These are phyloP conservation scores for Chloromyia formosa DNA, from an alignment of 2,888 invertebrate species.

Conservation along the genomic window DNA sequence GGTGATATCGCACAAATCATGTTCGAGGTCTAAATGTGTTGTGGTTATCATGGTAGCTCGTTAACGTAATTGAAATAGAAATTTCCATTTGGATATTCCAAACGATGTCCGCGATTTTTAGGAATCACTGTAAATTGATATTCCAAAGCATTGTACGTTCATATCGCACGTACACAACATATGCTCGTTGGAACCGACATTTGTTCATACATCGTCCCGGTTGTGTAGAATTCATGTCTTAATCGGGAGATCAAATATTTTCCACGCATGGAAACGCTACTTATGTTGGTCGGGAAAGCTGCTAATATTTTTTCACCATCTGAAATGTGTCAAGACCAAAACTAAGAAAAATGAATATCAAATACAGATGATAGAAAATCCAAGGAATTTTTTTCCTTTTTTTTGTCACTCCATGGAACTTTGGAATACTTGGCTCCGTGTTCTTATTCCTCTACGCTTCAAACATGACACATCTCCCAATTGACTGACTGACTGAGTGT, in stretches of 20 bases:
- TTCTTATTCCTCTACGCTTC: neutral
- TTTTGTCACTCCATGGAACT: slow-evolving; percentile 7
- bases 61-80: too few species aligned
- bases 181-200: too few species aligned
- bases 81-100: too few species aligned
- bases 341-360: neutral
- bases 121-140: too few species aligned
- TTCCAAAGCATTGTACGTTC: too few species aligned
- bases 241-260: neutral
- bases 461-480: slow-evolving; percentile 29
- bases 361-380: slow-evolving; percentile 26
- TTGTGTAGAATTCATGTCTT: neutral
- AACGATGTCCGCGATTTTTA: too few species aligned
- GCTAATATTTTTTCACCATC: neutral
- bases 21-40: too few species aligned
- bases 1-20: too few species aligned
- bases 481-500: slow-evolving; percentile 27
- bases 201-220: neutral
- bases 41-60: too few species aligned
- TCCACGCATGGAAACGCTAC: neutral
- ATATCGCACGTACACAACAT: too few species aligned
- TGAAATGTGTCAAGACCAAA: slow-evolving; percentile 38
- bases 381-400: slow-evolving; percentile 4
- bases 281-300: neutral
- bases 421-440: slow-evolving; percentile 1